Evolutionary conservation across 2,113 vertebrate genomes (phyloP), one percentile per base, ranked within the genome.

Genomic region (Telmatochromis bifrenatus): DNA sequence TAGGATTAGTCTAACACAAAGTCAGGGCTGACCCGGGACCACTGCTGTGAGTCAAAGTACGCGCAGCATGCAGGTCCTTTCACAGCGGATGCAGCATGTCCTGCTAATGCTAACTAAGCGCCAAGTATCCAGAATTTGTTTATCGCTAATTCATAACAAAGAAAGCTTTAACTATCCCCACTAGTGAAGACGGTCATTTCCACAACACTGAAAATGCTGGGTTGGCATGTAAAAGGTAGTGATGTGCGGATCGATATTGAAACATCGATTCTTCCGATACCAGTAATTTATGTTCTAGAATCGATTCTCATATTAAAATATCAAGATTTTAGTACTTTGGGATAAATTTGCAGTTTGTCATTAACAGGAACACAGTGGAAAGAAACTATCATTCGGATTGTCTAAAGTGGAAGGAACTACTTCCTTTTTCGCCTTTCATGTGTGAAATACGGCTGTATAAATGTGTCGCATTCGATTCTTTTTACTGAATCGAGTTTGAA

Each of bases 371-470:
- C 53, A 23, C 1, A 7, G 53, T 1, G 11, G 6, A 54, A 54
- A 54, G 53, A 54, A 54, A 54, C 53, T 0, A 23, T 54, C 53
- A 54, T 12, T 54, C 6, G 0, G 53, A 3, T 54, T 0, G 1
- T 54, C 51, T 12, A 54, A 21, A 54, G 0, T 21, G 51, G n/a
- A 54, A 54, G 5, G 51, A 54, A 54, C n/a, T 1, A 21, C 10
- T 12, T 49, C 19, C 3, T 53, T 0, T 21, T 0, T 9, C 0
- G 1, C 3, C 2, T 54, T 21, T 54, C n/a, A 2, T 21, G 0
- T 54, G 53, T 1, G 0, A 1, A 54, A 3, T 23, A 54, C 10
- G 1, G n/a, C n/a, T 23, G 10, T 54, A 54, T 4, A 23, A 54
- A 23, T 54, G 10, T 7, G 53, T 23, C 6, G 0, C 10, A 2